A percentile compares a stretch with the other conserved stretches of the same genome.
Evolutionary conservation across 2,797 vertebrate genomes (phyloP).

Genomic region (Lepilemur septentrionalis): DNA sequence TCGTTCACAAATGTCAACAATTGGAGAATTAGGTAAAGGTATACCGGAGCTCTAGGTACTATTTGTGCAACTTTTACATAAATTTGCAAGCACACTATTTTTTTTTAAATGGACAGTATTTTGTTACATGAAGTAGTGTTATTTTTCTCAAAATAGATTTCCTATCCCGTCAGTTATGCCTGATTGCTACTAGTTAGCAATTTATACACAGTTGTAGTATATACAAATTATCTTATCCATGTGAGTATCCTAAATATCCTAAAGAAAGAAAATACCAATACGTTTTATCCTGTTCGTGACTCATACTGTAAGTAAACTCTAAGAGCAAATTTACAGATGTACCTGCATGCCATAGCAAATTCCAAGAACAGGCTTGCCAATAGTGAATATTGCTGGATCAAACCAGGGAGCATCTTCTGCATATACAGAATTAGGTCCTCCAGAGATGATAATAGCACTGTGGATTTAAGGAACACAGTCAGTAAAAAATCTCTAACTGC

Average conservation of each 20-base stretch:
- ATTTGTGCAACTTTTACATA: not conserved
- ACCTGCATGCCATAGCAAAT: conserved; percentile 99
- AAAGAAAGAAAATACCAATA: conserved; percentile 21
- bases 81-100: not conserved
- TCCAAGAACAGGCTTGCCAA: conserved; percentile 97
- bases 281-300: not conserved
- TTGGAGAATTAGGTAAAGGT: not conserved
- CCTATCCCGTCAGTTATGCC: not conserved
- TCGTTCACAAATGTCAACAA: not conserved
- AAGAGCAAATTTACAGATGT: conserved; percentile 34
- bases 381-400: conserved; percentile 98
- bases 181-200: not conserved
- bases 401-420: conserved; percentile 99
- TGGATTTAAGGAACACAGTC: conserved; percentile 41
- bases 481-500: fast-evolving
- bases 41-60: not conserved
- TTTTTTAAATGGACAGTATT: not conserved
- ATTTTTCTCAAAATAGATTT: not conserved
- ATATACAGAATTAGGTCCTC: conserved; percentile 98
- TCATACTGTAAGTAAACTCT: not conserved
- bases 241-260: not conserved
- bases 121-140: not conserved
- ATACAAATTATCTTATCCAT: conserved; percentile 26
- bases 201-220: not conserved
- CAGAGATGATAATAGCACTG: conserved; percentile 98